phyloP scores from a whole-genome alignment of 2,113 vertebrate genomes.

The Gavia stellata region DNA sequence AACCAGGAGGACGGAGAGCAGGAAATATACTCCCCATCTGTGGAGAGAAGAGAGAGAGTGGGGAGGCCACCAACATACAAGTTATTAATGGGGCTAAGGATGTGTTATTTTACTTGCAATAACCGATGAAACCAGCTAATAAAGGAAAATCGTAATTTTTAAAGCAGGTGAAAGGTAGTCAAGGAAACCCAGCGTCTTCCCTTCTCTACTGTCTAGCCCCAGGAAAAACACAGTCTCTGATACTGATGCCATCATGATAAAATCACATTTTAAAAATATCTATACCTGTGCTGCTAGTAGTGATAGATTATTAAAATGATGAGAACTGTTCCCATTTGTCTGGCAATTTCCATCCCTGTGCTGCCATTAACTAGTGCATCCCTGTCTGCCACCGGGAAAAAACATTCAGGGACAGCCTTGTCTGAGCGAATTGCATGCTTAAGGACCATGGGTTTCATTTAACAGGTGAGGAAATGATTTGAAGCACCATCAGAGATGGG shows the following conservation, averaged over 20 bases:
- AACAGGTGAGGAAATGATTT: not conserved
- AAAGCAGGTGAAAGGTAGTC: slow-evolving; percentile 10
- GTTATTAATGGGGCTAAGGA: not conserved
- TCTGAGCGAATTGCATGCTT: not conserved
- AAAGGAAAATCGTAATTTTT: not conserved
- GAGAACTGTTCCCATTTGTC: not conserved
- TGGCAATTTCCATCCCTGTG: not conserved
- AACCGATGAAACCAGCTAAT: not conserved
- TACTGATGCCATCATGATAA: not conserved
- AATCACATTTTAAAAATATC: not conserved
- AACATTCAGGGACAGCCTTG: not conserved
- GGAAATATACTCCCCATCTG: not conserved
- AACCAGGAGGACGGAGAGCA: not conserved
- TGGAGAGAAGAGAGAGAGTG: not conserved
- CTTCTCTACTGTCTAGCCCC: not conserved
- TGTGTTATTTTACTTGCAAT: not conserved
- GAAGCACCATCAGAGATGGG: not conserved
- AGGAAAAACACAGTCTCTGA: not conserved
- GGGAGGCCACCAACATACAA: not conserved
- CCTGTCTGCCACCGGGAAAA: rapidly evolving
- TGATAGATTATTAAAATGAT: not conserved
- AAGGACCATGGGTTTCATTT: not conserved
- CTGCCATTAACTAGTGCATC: not conserved
- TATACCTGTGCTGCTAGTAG: not conserved
- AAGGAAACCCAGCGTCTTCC: not conserved